Base-by-base conservation (phyloP, 2,113 vertebrate species). In the Etia nguti region DNA sequence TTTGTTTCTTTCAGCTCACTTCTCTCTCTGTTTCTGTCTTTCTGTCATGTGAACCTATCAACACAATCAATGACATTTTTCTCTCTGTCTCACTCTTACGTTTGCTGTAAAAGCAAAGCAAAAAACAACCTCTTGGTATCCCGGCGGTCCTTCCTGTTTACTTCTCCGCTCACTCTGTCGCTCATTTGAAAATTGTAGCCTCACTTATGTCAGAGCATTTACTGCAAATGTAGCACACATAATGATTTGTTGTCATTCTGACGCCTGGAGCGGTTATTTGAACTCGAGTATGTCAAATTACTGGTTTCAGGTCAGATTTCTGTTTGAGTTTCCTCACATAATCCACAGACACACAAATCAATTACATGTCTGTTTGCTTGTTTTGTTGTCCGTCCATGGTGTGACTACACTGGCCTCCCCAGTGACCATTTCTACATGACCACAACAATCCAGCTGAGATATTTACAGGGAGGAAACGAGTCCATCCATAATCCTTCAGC, bases 21-120 rank as follows among this genome's bases (percentile, higher is more conserved):
- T 29, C 31, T 65, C 52, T 57, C 41, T 85, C 18, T 46, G 6
- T 57, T 84, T 36, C 34, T 26, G 9, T 16, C 22, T 29, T 82
- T 26, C 20, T 36, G 2, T 79, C 77, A 38, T 70, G 41, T 62
- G 41, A 89, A 60, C 34, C 65, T 73, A 85, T 86, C 56, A 84
- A 82, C 43, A 88, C 34, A 11, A 88, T 18, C 3, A 70, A 24
- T 31, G 26, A 31, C 38, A 79, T 43, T 26, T 55, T 57, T 82
- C 31, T 81, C 34, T 57, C 55, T 16, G 9, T 82, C 54, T 83
- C 59, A 6, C 56, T 36, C 2, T 0, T 26, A 12, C 9, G 18
- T 60, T 59, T 75, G 43, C 10, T 70, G 79, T 81, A 2, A 57
- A 34, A 80, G n/a, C 41, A 65, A 83, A 65, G n/a, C n/a, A 73